Evolutionary conservation across 1,140 invertebrate species (phyloP).

Genomic region (Sarcophaga bullata): DNA sequence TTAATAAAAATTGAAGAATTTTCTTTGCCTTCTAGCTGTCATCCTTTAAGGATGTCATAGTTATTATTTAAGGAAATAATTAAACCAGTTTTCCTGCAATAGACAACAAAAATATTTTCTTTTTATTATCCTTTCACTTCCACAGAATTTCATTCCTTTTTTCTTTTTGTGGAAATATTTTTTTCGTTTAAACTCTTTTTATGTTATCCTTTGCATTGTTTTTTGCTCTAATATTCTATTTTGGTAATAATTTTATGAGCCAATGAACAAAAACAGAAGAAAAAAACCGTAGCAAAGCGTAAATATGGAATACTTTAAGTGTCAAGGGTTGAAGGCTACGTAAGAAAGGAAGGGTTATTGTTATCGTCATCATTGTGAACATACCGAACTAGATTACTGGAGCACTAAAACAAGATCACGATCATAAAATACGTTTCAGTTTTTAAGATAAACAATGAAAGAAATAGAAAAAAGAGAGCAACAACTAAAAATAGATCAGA

Average conservation of each 20-base stretch:
- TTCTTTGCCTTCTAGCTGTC: too few relatives aligned
- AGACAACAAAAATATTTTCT: too few relatives aligned
- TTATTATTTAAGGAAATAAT: too few relatives aligned
- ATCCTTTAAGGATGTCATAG: too few relatives aligned
- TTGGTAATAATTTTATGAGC: conserved; percentile 20
- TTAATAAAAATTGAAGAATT: too few relatives aligned
- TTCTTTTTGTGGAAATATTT: not conserved
- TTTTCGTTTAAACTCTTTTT: not conserved
- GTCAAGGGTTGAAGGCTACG: not conserved
- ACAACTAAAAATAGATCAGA: not conserved
- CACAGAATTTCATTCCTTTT: too few relatives aligned
- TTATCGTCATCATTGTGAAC: not conserved
- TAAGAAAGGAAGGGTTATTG: not conserved
- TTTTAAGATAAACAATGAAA: not conserved
- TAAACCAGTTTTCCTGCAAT: too few relatives aligned
- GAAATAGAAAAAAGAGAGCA: not conserved
- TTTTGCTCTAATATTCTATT: conserved; percentile 13
- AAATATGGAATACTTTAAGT: not conserved
- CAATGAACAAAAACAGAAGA: not conserved
- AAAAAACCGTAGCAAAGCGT: conserved; percentile 8
- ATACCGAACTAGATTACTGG: conserved; percentile 18
- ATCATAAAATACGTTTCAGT: not conserved
- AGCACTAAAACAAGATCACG: not conserved
- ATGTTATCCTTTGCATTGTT: not conserved
- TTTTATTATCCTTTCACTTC: too few relatives aligned